A percentile compares a stretch with the other conserved stretches of the same genome.
phyloP scores from a whole-genome alignment of 2,888 invertebrate species.

The Drosophila acutilabella region DNA sequence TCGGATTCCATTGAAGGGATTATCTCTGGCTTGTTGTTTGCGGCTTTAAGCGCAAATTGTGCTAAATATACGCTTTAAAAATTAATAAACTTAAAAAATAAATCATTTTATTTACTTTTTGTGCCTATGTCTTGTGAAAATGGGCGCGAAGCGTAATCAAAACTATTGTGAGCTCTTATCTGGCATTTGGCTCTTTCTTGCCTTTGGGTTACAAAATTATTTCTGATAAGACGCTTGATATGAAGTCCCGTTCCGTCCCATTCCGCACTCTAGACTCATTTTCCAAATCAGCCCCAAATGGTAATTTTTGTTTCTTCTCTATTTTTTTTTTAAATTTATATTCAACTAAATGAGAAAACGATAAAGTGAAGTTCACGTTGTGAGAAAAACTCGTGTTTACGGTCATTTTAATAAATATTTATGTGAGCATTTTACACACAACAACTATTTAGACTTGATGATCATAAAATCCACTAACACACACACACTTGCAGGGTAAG shows the following conservation, averaged over 20 bases:
- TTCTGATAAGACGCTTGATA: conserved; percentile 70
- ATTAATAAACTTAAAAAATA: conserved; percentile 13
- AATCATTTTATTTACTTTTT: conserved; percentile 7
- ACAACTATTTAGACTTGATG: conserved; percentile 21
- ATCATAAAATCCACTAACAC: conserved; percentile 10
- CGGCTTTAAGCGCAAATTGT: not conserved
- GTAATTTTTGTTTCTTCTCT: conserved; percentile 55
- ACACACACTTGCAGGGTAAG: not conserved
- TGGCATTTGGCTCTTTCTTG: conserved; percentile 41
- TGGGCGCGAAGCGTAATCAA: conserved; percentile 61
- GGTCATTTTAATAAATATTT: conserved; percentile 31
- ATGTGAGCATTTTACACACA: conserved; percentile 18
- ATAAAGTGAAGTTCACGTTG: conserved; percentile 26
- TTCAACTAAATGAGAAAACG: conserved; percentile 41
- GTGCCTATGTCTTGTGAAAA: conserved; percentile 26
- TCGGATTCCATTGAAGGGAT: conserved; percentile 30
- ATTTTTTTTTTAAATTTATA: conserved; percentile 41
- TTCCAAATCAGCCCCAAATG: conserved; percentile 36
- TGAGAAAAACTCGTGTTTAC: conserved; percentile 16
- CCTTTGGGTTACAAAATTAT: conserved; percentile 69
- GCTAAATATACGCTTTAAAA: not conserved
- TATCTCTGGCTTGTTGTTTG: conserved; percentile 30
- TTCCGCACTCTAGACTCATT: not conserved
- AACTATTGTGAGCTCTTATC: conserved; percentile 66
- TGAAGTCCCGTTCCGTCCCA: conserved; percentile 10